Evolutionary conservation across 2,797 vertebrate species (phyloP), one percentile per base, ranked within the genome.

Genomic region (Miichthys miiuy): DNA sequence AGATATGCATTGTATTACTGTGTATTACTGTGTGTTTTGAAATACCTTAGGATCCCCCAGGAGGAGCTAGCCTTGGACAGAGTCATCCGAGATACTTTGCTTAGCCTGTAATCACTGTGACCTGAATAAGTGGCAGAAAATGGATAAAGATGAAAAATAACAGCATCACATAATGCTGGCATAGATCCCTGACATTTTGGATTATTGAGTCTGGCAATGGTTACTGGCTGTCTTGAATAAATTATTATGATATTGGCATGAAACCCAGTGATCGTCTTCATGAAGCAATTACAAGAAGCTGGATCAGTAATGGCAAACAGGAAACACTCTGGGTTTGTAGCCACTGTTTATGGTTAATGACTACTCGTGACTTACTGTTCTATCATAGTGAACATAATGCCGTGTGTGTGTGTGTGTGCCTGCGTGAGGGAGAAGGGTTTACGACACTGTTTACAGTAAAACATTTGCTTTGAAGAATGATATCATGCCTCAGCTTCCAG

Each of bases 391-490:
- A 46, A 41, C 71, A 69, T 82, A 79, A 76, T 80, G 72, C 34
- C 68, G 61, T 83, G 34, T 52, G 41, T 55, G 54, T 74, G 72
- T 70, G 65, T 67, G 64, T 30, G 21, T 42, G 52, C 30, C 25
- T 42, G 70, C n/a, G 44, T 44, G 58, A 18, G 58, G 46, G 57
- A 71, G 51, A 57, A 67, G 68, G 78, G 71, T 84, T 88, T 85
- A 74, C 25, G 42, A 72, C 61, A 52, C 57, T 52, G 70, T 85
- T 91, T 89, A 85, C 85, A 71, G 82, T 91, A 79, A 88, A 84
- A 84, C 79, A 80, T 89, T 85, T 68, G 64, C 62, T 76, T 72
- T 41, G 30, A 81, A 68, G 52, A 83, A 78, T 82, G 62, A 87
- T 69, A 71, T 81, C 70, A 79, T 83, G 69, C 67, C 70, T 72